Base-by-base conservation (phyloP, 2,113 vertebrate species). In the Hippolais icterina region DNA sequence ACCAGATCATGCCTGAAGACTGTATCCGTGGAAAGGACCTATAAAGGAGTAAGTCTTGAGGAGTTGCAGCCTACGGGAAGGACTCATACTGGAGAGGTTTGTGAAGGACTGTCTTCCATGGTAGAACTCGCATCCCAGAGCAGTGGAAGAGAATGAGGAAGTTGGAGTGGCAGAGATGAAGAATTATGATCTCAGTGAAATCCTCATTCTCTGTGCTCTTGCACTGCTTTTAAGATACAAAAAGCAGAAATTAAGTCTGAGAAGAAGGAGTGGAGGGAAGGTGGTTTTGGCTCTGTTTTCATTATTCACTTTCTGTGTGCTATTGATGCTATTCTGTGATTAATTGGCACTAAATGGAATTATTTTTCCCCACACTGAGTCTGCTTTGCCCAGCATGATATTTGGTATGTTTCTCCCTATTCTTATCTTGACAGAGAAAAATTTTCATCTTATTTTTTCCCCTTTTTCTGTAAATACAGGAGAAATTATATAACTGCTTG, bases 51-150 rank as follows among this genome's bases (percentile, higher is more conserved):
- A 44, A 13, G 8, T 68, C 28, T 31, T 41, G 35, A 87, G 74
- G 31, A 76, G 35, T 2, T 0, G 0, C 16, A 49, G 18, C 11
- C 14, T 33, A 9, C 0, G 0, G 20, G 27, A 70, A 47, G 9
- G 35, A 50, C 2, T 17, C 2, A 1, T 18, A 25, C 5, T 18
- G 31, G 39, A 33, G 5, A 76, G 44, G 5, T 31, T 65, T 39
- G 8, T 31, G 35, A 41, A 82, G 20, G 20, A 69, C 17, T 47
- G 8, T 20, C 16, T 82, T 2, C 12, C 23, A 35, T 35, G 5
- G 3, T 2, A 47, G 29, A 41, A 52, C 21, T 12, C 2, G 3
- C 12, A 29, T 3, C 1, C 5, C 12, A 5, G 10, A 66, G 52
- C 19, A 33, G 1, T 4, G 7, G 19, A 66, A 57, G 29, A 57